A percentile compares a stretch with the other conserved stretches of the same genome.
These are phyloP conservation scores for Anoplolepis gracilipes DNA, from an alignment of 1,140 invertebrate species.

Conservation along the genomic window DNA sequence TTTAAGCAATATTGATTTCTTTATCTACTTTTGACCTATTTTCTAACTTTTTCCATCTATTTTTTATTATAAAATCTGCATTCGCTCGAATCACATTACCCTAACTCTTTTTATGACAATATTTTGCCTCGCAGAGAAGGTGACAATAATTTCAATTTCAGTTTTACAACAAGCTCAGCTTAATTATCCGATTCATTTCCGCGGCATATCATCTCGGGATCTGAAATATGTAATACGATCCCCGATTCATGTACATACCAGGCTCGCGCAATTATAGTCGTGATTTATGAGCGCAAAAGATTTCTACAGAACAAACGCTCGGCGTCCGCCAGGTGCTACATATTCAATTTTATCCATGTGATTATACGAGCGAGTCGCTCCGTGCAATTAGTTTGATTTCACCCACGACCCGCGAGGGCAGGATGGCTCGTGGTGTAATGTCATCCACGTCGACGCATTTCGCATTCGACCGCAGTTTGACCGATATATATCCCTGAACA, in stretches of 20 bases:
- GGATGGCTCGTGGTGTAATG: constrained; percentile 3
- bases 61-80: too few relatives aligned
- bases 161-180: background rate
- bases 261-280: background rate
- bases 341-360: constrained; percentile 42
- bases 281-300: constrained; percentile 36
- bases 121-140: background rate
- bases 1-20: too few relatives aligned
- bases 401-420: background rate
- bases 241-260: background rate
- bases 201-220: background rate
- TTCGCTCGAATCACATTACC: too few relatives aligned
- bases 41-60: too few relatives aligned
- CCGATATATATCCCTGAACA: constrained; percentile 55
- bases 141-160: constrained; percentile 2
- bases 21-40: too few relatives aligned
- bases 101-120: background rate
- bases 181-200: constrained; percentile 34
- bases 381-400: constrained; percentile 56
- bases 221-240: background rate
- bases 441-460: constrained; percentile 36
- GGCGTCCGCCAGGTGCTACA: constrained; percentile 21
- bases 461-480: constrained; percentile 46
- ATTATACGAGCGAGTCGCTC: constrained; percentile 1
- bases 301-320: constrained; percentile 20